Conservation (phyloP, 2,113 vertebrate species). For the Empidonax alnorum region DNA sequence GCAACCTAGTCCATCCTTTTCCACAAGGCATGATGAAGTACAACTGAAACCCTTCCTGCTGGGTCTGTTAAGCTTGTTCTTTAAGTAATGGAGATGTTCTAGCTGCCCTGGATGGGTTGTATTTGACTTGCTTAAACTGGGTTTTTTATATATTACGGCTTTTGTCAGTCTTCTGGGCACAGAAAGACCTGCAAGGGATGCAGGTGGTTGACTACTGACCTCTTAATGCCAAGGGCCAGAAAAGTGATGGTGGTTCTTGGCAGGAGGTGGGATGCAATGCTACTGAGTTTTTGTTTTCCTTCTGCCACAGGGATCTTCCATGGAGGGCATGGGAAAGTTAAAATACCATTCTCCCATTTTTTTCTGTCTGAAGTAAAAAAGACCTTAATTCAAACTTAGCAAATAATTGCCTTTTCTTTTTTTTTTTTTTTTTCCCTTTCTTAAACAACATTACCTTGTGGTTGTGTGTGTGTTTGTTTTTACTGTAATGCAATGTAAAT, state of each 20-base stretch:
- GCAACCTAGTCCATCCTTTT: neutral
- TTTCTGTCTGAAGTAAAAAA: neutral
- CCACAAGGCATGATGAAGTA: neutral
- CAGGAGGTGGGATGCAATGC: neutral
- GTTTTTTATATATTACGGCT: neutral
- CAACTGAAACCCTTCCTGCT: neutral
- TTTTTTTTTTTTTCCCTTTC: neutral
- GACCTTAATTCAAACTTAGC: neutral
- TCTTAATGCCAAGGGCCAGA: neutral
- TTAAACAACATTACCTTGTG: neutral
- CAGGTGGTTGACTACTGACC: neutral
- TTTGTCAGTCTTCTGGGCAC: neutral
- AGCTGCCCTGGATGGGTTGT: neutral
- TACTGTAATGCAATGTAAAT: neutral
- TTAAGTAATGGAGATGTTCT: neutral
- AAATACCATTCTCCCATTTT: neutral
- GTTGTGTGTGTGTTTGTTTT: neutral
- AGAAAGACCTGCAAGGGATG: neutral
- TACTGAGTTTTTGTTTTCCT: neutral
- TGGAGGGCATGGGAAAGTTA: neutral
- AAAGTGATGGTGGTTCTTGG: neutral
- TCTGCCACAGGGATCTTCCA: neutral
- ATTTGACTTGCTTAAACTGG: neutral
- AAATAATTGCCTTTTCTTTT: neutral
- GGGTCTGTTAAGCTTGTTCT: neutral